Evolutionary conservation across 2,888 invertebrate species (phyloP), one percentile per base, ranked within the genome.

Genomic region (Trisateles emortualis): DNA sequence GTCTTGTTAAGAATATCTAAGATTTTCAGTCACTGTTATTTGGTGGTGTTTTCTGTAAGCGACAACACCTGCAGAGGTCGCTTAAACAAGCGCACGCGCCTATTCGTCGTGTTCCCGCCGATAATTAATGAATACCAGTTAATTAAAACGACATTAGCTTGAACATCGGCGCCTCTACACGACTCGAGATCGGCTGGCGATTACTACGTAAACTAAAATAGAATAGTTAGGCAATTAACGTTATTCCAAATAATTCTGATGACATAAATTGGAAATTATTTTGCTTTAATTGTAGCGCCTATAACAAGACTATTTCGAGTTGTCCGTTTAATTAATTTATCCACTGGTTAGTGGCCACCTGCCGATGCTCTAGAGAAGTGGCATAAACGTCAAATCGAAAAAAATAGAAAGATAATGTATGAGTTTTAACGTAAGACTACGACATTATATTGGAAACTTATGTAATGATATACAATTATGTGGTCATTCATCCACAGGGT

Each of bases 71-170:
- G 84, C 78, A 78, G 71, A 74, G 74, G 72, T 61, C 52, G 68
- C 60, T 42, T 33, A 24, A 22, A 17, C 67, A 68, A 59, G 69
- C 76, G 83, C 84, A 82, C 83, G 84, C 82, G 78, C 74, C 78
- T 80, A 71, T 62, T 74, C 71, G 78, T 76, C 74, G 61, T 77
- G 81, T 80, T 75, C 75, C 72, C 52, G 53, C 69, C 81, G 83
- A 83, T 91, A 91, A 90, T 91, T 91, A 91, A 90, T 91, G 90
- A 90, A 90, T 88, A 91, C 91, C 86, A 90, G 90, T 92, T 92
- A 92, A 91, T 92, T 92, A 92, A 33, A 90, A 79, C 83, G 78
- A 87, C 90, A 90, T 91, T 92, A 90, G 89, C 80, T 76, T 69
- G 78, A 84, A 90, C 91, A 89, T 83, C 79, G 87, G 80, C 85